Conservation (phyloP, 2,797 vertebrate genomes). For the Enteromius viviparus region DNA sequence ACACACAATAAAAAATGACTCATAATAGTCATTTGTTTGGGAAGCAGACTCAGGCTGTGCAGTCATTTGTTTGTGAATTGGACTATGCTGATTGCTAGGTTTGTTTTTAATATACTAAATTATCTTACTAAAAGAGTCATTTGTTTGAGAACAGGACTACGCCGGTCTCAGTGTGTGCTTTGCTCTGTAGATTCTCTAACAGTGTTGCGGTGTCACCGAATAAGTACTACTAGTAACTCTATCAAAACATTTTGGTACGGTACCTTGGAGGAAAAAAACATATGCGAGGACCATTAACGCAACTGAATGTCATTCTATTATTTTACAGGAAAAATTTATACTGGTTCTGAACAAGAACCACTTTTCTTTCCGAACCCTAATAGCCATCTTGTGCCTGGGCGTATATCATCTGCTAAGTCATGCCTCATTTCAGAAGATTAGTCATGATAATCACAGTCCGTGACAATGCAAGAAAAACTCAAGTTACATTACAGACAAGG, state of each 20-base stretch:
- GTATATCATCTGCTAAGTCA: constrained; percentile 5
- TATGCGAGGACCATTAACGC: background rate
- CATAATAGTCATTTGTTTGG: background rate
- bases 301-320: background rate
- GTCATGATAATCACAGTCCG: background rate
- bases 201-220: background rate
- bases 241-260: background rate
- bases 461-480: background rate
- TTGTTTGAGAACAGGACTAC: background rate
- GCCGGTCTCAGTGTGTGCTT: background rate
- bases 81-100: background rate
- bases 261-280: background rate
- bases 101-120: background rate
- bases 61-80: background rate
- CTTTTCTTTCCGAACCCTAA: background rate
- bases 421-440: constrained; percentile 14
- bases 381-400: background rate
- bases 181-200: background rate
- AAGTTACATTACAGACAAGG: background rate
- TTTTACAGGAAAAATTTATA: background rate
- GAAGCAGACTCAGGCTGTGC: background rate
- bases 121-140: background rate
- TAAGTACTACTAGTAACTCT: background rate
- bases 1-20: background rate
- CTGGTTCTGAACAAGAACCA: constrained; percentile 7